Conservation (phyloP, 2,888 invertebrate genomes). For the Stenchaetothrips biformis region DNA sequence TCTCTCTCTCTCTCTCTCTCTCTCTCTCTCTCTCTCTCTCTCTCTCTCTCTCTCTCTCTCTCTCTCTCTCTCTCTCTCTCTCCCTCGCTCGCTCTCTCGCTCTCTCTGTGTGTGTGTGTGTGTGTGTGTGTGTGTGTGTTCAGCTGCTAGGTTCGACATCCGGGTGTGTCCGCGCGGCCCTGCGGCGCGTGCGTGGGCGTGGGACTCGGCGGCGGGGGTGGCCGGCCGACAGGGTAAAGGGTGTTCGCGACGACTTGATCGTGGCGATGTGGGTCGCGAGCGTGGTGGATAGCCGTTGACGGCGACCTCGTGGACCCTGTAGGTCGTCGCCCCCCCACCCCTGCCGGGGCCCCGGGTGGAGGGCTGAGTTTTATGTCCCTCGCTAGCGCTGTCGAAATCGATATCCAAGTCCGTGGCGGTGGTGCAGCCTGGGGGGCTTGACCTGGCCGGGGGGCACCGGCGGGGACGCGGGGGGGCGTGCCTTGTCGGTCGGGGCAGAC, state of each 20-base stretch:
- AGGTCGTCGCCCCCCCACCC: conserved; percentile 14
- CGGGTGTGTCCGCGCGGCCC: not conserved
- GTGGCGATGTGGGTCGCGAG: not conserved
- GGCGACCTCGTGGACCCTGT: not conserved
- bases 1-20: conserved; percentile 24
- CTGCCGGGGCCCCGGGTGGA: conserved; percentile 20
- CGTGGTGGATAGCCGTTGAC: not conserved
- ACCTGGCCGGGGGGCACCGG: too few relatives aligned
- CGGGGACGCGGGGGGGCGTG: too few relatives aligned
- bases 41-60: not conserved
- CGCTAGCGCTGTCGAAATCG: not conserved
- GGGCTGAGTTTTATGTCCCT: not conserved
- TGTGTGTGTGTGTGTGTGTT: not conserved
- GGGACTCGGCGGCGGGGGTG: not conserved
- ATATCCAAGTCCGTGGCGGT: not conserved
- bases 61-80: conserved; percentile 6
- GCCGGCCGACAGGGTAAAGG: conserved; percentile 26
- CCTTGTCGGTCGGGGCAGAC: conserved; percentile 27
- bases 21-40: conserved; percentile 27
- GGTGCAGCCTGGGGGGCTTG: not conserved
- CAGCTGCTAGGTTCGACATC: conserved; percentile 18
- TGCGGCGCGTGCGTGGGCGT: not conserved
- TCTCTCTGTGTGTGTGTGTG: conserved; percentile 33
- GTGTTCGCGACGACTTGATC: too few relatives aligned
- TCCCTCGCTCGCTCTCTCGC: conserved; percentile 34